Percentiles rank a stretch among this genome's conserved stretches.
phyloP scores from a whole-genome alignment of 1,140 invertebrate species.

The Ectropis grisescens region DNA sequence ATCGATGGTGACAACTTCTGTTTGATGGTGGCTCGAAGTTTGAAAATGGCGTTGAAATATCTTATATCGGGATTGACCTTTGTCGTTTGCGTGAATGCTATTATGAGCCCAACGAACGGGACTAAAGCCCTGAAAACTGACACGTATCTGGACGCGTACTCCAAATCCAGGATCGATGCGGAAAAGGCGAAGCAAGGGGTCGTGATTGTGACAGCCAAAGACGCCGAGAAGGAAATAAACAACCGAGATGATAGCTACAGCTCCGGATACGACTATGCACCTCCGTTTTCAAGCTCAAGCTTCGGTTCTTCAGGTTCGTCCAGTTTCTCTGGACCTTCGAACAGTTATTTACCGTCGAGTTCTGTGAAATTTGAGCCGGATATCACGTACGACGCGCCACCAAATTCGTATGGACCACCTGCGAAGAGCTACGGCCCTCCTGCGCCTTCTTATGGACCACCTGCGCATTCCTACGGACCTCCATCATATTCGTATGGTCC shows the following conservation, averaged over 20 bases:
- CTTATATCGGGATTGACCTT: constrained; percentile 28
- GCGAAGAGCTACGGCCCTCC: constrained; percentile 39
- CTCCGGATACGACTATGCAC: constrained; percentile 49
- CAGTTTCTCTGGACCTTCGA: constrained; percentile 19
- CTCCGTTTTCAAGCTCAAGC: constrained; percentile 32
- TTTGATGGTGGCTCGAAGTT: constrained; percentile 34
- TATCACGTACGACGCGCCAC: constrained; percentile 42
- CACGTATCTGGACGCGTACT: constrained; percentile 56
- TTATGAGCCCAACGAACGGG: constrained; percentile 37
- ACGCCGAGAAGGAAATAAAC: constrained; percentile 52
- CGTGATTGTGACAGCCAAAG: constrained; percentile 57
- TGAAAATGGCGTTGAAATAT: constrained; percentile 31
- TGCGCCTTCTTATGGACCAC: constrained; percentile 52
- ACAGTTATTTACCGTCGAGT: constrained; percentile 32
- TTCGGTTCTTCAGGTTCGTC: constrained; percentile 23
- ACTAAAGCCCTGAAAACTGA: constrained; percentile 45
- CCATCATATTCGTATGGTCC: constrained; percentile 55
- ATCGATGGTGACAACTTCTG: constrained; percentile 60
- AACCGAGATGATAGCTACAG: constrained; percentile 54
- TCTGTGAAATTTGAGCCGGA: constrained; percentile 47
- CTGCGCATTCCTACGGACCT: constrained; percentile 54
- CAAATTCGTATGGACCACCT: constrained; percentile 40
- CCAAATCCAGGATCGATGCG: constrained; percentile 52
- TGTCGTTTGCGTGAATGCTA: constrained; percentile 35
- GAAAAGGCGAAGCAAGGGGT: constrained; percentile 59